Conservation (phyloP, 2,113 vertebrate genomes). For the Chaenogobius annularis region DNA sequence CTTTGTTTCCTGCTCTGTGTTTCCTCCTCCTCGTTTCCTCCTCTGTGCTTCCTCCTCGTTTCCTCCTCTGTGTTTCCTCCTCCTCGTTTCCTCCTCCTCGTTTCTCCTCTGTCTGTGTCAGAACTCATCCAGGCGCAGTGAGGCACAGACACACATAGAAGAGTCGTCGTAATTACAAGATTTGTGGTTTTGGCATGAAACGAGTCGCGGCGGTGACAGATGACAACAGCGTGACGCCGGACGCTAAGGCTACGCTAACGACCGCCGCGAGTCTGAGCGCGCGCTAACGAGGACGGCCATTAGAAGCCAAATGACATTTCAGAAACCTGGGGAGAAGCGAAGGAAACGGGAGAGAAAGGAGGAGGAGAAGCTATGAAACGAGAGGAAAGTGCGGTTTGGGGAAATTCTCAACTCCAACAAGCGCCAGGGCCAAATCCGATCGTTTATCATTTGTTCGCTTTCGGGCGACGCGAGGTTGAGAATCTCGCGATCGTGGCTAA, state of each 20-base stretch:
- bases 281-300: slow-evolving; percentile 76
- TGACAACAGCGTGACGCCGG: slow-evolving; percentile 62
- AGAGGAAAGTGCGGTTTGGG: too few relatives aligned
- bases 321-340: slow-evolving; percentile 61
- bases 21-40: slow-evolving; percentile 16
- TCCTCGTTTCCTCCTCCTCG: background rate
- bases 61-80: background rate
- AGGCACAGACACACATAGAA: slow-evolving; percentile 57
- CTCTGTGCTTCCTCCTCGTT: slow-evolving; percentile 10
- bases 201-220: slow-evolving; percentile 52
- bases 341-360: slow-evolving; percentile 28
- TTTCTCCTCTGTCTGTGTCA: slow-evolving; percentile 37
- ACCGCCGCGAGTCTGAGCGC: slow-evolving; percentile 68
- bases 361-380: background rate
- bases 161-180: slow-evolving; percentile 68
- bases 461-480: too few relatives aligned
- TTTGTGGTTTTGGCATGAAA: slow-evolving; percentile 61
- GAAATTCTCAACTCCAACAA: too few relatives aligned
- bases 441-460: too few relatives aligned
- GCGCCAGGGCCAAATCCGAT: too few relatives aligned
- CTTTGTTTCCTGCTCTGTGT: background rate
- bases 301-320: slow-evolving; percentile 75
- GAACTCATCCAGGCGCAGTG: slow-evolving; percentile 44
- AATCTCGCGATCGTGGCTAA: too few relatives aligned
- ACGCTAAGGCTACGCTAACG: slow-evolving; percentile 71